Evolutionary conservation across 2,797 vertebrate species (phyloP).

Genomic region (Cygnus olor): DNA sequence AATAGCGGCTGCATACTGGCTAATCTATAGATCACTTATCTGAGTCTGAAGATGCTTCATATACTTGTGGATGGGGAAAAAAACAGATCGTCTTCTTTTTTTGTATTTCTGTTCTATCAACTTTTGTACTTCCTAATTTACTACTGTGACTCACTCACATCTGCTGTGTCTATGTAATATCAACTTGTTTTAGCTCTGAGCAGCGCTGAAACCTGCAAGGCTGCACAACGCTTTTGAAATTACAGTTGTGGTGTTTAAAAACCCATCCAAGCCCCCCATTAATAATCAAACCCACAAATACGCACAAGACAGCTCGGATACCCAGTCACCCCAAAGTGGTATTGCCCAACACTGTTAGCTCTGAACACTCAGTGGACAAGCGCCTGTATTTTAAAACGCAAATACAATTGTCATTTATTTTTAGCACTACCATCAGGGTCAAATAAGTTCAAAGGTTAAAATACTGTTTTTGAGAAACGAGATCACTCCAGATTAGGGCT

Average conservation of each 20-base stretch:
- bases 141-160: neutral
- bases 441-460: conserved; percentile 39
- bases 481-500: neutral
- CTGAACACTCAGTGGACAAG: neutral
- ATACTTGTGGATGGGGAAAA: too few species aligned
- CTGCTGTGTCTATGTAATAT: neutral
- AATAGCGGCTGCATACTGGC: neutral
- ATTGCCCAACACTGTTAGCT: neutral
- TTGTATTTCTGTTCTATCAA: neutral
- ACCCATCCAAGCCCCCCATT: neutral
- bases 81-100: neutral
- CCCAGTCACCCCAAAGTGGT: neutral
- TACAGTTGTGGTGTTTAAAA: neutral
- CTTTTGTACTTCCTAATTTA: neutral
- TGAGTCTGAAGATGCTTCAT: neutral
- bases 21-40: neutral
- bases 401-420: conserved; percentile 15
- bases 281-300: neutral
- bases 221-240: neutral
- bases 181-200: neutral
- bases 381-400: conserved; percentile 23
- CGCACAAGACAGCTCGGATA: neutral
- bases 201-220: neutral
- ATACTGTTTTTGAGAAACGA: neutral
- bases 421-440: neutral